These are phyloP conservation scores for Eudasyphora cyanicolor DNA, from an alignment of 2,888 invertebrate species.

Conservation along the genomic window DNA sequence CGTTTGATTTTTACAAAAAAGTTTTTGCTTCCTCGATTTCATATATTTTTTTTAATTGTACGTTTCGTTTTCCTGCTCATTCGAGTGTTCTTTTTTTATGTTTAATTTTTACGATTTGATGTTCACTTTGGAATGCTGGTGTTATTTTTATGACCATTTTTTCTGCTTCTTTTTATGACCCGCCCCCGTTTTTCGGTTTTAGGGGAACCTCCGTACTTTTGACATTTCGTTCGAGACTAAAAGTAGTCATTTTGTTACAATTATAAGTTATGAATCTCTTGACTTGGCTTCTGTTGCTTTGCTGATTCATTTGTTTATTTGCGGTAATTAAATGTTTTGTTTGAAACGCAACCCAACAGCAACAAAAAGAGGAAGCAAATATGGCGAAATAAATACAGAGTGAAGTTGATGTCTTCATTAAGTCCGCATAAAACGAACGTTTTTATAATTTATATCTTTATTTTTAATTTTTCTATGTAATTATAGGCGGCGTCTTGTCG, in stretches of 20 bases:
- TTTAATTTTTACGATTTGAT: conserved; percentile 24
- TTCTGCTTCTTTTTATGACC: conserved; percentile 13
- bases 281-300: not conserved
- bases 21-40: conserved; percentile 35
- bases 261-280: conserved; percentile 29
- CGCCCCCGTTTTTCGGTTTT: conserved; percentile 4
- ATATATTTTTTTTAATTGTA: conserved; percentile 19
- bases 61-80: conserved; percentile 14
- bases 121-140: conserved; percentile 37
- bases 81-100: conserved; percentile 38
- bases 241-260: conserved; percentile 40
- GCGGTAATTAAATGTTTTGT: conserved; percentile 51
- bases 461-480: not conserved
- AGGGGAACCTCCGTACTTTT: conserved; percentile 3
- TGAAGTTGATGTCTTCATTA: conserved; percentile 54
- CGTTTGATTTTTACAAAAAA: conserved; percentile 51
- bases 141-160: conserved; percentile 47
- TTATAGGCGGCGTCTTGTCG: too few species aligned
- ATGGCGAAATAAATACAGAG: too few species aligned
- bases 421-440: conserved; percentile 49
- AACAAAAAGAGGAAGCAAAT: too few species aligned
- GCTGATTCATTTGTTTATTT: conserved; percentile 16
- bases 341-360: not conserved
- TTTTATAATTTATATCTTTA: conserved; percentile 41
- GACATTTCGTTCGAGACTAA: conserved; percentile 8